Percentiles rank a stretch among this genome's conserved stretches.
phyloP scores from a whole-genome alignment of 2,888 invertebrate species.

The Lithophane leautieri region DNA sequence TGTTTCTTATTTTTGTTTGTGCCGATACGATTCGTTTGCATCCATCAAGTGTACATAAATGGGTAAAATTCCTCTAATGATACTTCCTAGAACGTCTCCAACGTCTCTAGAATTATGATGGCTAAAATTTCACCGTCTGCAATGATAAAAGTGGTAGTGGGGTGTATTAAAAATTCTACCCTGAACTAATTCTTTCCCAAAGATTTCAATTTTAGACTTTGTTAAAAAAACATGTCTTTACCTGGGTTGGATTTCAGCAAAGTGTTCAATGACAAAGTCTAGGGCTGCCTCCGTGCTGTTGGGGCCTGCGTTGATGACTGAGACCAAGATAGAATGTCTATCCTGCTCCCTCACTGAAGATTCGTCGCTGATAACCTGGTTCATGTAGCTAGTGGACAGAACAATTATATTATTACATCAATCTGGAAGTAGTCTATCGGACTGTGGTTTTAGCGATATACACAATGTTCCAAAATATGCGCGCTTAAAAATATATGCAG shows the following conservation, averaged over 20 bases:
- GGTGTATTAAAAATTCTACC: background rate
- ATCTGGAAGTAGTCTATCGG: background rate
- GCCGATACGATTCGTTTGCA: background rate
- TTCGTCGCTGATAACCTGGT: constrained; percentile 77
- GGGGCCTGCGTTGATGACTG: constrained; percentile 84
- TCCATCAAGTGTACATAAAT: background rate
- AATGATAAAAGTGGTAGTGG: background rate
- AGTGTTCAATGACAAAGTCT: constrained; percentile 84
- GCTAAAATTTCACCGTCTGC: background rate
- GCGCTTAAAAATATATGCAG: background rate
- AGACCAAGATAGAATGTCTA: constrained; percentile 81
- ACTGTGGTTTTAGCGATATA: background rate
- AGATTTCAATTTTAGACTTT: background rate
- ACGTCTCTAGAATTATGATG: background rate
- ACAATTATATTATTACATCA: background rate
- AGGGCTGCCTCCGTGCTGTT: constrained; percentile 83
- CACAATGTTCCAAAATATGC: background rate
- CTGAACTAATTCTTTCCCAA: background rate
- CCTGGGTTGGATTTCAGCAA: constrained; percentile 83
- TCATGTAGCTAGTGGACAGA: constrained; percentile 77
- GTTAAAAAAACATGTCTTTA: constrained; percentile 50
- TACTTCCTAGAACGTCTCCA: background rate
- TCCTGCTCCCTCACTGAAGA: constrained; percentile 85
- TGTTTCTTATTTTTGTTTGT: background rate
- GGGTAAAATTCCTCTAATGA: background rate